These are phyloP conservation scores for Kryptolebias marmoratus DNA, from an alignment of 2,113 vertebrate genomes.

Conservation along the genomic window DNA sequence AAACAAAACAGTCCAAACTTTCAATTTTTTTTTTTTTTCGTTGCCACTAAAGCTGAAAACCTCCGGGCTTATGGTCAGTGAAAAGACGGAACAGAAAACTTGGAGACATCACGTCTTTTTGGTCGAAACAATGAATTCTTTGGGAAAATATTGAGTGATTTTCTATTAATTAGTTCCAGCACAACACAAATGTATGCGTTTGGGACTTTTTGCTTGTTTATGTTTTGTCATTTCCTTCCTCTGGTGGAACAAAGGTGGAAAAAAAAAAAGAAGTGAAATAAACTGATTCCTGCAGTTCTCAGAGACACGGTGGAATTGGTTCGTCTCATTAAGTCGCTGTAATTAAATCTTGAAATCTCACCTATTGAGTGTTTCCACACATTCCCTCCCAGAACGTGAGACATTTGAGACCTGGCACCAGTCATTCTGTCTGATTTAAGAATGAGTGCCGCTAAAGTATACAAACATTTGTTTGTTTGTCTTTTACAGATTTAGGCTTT, in stretches of 20 bases:
- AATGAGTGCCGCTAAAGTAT: not conserved
- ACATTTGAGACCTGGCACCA: conserved; percentile 4
- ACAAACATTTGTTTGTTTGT: conserved; percentile 14
- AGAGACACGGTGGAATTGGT: conserved; percentile 16
- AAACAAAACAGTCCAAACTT: not conserved
- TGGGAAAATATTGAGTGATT: too few relatives aligned
- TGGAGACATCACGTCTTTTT: not conserved
- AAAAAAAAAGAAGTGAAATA: not conserved
- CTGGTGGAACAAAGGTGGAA: not conserved
- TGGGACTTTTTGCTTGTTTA: conserved; percentile 4
- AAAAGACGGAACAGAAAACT: not conserved
- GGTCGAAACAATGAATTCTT: too few relatives aligned
- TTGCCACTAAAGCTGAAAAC: not conserved
- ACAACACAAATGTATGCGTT: not conserved
- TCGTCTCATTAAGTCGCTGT: conserved; percentile 51
- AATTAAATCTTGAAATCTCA: conserved; percentile 60
- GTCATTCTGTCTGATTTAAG: conserved; percentile 24
- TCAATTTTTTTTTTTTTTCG: not conserved
- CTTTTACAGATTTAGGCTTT: conserved; percentile 2
- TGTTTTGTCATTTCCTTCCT: conserved; percentile 22
- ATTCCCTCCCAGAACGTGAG: conserved; percentile 33
- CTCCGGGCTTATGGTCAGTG: not conserved
- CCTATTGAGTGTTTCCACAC: conserved; percentile 42
- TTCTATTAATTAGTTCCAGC: too few relatives aligned
- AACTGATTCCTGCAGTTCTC: conserved; percentile 16